Evolutionary conservation across 2,888 invertebrate genomes (phyloP).

Genomic region (Coelopa pilipes): DNA sequence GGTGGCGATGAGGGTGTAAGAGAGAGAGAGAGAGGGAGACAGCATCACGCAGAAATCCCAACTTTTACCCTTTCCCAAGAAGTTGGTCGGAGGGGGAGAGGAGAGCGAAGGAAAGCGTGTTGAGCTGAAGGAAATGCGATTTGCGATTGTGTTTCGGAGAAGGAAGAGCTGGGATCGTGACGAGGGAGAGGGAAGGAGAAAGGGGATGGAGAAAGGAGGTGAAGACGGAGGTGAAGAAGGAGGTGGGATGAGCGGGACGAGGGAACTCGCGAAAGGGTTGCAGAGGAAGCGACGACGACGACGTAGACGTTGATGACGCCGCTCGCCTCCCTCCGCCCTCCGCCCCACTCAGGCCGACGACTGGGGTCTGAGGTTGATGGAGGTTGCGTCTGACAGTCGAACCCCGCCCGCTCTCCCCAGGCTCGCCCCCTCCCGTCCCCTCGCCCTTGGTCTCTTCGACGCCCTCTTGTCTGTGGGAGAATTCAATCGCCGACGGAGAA

Average conservation of each 20-base stretch:
- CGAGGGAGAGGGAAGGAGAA: neutral
- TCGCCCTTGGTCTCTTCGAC: too few relatives aligned
- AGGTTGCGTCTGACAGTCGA: neutral
- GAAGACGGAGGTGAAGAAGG: too few relatives aligned
- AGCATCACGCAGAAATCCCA: neutral
- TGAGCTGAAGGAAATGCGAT: neutral
- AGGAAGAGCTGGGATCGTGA: neutral
- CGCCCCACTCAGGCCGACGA: neutral
- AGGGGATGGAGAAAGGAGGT: too few relatives aligned
- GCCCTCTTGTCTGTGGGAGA: neutral
- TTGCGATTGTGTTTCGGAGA: neutral
- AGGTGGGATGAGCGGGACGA: too few relatives aligned
- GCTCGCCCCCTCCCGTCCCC: neutral
- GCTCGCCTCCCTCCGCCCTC: too few relatives aligned
- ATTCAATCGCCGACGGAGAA: constrained; percentile 8
- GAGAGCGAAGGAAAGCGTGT: neutral
- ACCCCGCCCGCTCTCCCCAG: neutral
- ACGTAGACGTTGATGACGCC: too few relatives aligned
- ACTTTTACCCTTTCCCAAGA: neutral
- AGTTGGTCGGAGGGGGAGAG: neutral
- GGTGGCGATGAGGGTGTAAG: too few relatives aligned
- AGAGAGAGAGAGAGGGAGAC: neutral
- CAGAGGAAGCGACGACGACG: too few relatives aligned
- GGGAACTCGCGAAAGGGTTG: too few relatives aligned
- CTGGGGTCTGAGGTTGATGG: neutral